These are phyloP conservation scores for Peucedramus taeniatus DNA, from an alignment of 2,113 vertebrate genomes.

Conservation along the genomic window DNA sequence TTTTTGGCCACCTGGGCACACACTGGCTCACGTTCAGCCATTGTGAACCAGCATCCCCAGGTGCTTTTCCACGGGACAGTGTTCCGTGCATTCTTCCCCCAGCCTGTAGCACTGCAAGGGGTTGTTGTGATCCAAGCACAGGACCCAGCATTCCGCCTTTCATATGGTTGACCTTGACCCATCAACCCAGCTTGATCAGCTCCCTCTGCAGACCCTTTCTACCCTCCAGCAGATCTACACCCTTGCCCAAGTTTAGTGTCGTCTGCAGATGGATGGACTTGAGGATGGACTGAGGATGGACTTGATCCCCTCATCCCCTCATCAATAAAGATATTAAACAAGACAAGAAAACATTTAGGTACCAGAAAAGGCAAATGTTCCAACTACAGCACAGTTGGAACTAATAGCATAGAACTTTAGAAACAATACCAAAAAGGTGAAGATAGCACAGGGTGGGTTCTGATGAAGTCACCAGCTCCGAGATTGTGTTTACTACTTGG, in stretches of 20 bases:
- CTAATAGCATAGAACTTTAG: neutral
- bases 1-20: neutral
- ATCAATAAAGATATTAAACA: neutral
- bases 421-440: neutral
- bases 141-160: neutral
- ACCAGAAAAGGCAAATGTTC: neutral
- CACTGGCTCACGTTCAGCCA: rapidly evolving
- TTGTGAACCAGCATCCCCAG: neutral
- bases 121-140: neutral
- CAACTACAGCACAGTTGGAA: neutral
- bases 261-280: no score
- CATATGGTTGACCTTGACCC: neutral
- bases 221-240: neutral
- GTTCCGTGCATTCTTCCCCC: neutral
- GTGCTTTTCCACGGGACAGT: neutral
- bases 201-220: neutral
- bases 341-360: neutral
- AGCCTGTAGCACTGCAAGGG: neutral
- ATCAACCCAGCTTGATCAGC: neutral
- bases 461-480: neutral
- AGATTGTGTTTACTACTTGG: neutral
- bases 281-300: no score
- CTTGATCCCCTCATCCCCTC: neutral
- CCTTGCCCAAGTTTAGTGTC: no score
- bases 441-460: neutral